Evolutionary conservation across 2,113 vertebrate species (phyloP).

Genomic region (Pimephales promelas): DNA sequence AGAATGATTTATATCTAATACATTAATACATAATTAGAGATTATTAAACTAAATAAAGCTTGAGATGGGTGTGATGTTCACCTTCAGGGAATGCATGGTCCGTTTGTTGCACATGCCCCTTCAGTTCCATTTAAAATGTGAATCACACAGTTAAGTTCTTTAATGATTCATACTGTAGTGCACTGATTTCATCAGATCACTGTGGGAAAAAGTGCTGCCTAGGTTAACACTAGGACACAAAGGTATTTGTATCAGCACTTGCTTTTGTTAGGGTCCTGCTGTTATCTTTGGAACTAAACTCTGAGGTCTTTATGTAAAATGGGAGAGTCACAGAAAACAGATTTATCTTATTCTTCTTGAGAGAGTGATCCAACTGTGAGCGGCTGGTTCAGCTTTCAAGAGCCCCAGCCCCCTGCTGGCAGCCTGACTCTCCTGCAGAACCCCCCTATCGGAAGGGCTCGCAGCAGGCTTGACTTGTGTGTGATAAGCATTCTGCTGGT

Average conservation of each 20-base stretch:
- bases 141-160: conserved; percentile 6
- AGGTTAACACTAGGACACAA: not conserved
- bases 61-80: conserved; percentile 8
- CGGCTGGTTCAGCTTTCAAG: conserved; percentile 21
- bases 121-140: not conserved
- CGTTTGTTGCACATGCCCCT: not conserved
- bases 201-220: not conserved
- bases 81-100: not conserved
- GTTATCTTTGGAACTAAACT: conserved; percentile 29
- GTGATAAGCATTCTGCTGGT: not conserved
- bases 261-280: conserved; percentile 25
- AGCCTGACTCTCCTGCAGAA: not conserved
- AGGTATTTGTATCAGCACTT: not conserved
- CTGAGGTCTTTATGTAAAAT: not conserved
- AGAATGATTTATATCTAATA: not conserved
- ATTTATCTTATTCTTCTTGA: conserved; percentile 23
- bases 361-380: conserved; percentile 28
- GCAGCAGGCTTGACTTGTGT: not conserved
- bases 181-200: not conserved
- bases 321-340: conserved; percentile 32
- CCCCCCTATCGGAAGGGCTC: not conserved
- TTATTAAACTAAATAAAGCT: not conserved
- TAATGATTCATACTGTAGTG: not conserved
- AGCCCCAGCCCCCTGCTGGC: not conserved
- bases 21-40: not conserved